Percentiles rank a stretch among this genome's conserved stretches.
Conservation (phyloP, 64 coral and sea anemone genomes). For the Montipora cactus region DNA sequence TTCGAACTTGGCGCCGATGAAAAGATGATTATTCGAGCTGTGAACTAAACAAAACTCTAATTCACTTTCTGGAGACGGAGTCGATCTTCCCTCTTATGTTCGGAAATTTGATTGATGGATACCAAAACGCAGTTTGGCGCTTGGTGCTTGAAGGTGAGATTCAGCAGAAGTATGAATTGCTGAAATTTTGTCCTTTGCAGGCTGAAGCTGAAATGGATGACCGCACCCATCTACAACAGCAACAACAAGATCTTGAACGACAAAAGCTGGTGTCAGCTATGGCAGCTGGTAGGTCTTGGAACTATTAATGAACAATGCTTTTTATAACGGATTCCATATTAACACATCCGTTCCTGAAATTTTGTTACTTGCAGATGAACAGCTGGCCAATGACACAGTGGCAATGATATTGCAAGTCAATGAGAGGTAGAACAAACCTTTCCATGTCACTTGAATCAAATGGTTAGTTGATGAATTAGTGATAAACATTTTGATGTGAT, state of each 20-base stretch:
- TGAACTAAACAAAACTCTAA: too few relatives aligned
- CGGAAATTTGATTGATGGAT: too few relatives aligned
- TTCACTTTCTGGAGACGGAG: too few relatives aligned
- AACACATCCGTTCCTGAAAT: too few relatives aligned
- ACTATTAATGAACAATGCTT: too few relatives aligned
- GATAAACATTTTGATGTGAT: neutral
- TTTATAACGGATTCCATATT: too few relatives aligned
- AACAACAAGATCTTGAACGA: slow-evolving; percentile 73
- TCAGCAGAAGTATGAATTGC: too few relatives aligned
- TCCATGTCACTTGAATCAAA: neutral
- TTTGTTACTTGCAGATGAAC: slow-evolving; percentile 72
- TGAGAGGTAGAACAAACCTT: slow-evolving; percentile 76
- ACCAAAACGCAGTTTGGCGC: too few relatives aligned
- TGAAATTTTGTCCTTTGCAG: slow-evolving; percentile 30
- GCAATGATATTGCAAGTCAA: slow-evolving; percentile 91
- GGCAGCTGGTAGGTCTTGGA: slow-evolving; percentile 66
- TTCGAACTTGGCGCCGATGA: too few relatives aligned
- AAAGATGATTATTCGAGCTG: too few relatives aligned
- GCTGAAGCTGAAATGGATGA: slow-evolving; percentile 92
- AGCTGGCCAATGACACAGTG: slow-evolving; percentile 87
- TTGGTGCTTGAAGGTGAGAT: too few relatives aligned
- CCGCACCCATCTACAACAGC: slow-evolving; percentile 72
- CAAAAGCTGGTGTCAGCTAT: slow-evolving; percentile 77
- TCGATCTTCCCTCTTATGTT: too few relatives aligned
- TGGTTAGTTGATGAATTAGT: neutral